Evolutionary conservation across 30 jellyfish, hydroid and myxozoan genomes (phyloP).

Genomic region (Aurelia sp.): DNA sequence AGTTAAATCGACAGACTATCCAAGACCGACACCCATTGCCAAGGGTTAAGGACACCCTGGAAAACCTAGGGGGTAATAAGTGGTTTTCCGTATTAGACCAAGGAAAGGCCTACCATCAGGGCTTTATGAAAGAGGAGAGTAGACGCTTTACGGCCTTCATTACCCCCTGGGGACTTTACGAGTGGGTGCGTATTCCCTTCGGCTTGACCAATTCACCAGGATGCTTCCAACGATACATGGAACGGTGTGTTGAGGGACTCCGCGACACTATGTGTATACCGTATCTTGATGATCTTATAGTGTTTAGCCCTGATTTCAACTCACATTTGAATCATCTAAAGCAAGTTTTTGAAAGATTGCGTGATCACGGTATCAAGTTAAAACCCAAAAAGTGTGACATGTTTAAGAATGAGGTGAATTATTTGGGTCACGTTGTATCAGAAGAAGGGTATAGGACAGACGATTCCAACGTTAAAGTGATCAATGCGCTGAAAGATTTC

Average conservation of each 20-base stretch:
- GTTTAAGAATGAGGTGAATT: conserved; percentile 10
- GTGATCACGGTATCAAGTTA: background rate
- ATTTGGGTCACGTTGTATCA: conserved; percentile 25
- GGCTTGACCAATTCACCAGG: conserved; percentile 12
- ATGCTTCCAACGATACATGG: conserved; percentile 25
- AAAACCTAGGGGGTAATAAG: too few species aligned
- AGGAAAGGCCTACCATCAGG: too few species aligned
- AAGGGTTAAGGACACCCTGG: too few species aligned
- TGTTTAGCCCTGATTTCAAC: conserved; percentile 3
- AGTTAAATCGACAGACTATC: too few species aligned
- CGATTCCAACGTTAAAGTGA: conserved; percentile 5
- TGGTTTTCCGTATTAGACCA: too few species aligned
- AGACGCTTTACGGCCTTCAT: too few species aligned
- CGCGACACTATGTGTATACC: conserved; percentile 16
- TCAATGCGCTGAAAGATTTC: conserved; percentile 10
- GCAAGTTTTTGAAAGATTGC: background rate
- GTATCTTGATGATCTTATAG: conserved; percentile 19
- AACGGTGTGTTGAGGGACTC: conserved; percentile 31
- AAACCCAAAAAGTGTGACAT: background rate
- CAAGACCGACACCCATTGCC: too few species aligned
- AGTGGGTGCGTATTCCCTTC: background rate
- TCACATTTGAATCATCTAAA: conserved; percentile 1
- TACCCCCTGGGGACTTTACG: too few species aligned
- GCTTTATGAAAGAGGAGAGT: too few species aligned
- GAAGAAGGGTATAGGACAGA: conserved; percentile 23